Evolutionary conservation across 2,888 invertebrate genomes (phyloP).

Genomic region (Hirtodrosophila alboralis): DNA sequence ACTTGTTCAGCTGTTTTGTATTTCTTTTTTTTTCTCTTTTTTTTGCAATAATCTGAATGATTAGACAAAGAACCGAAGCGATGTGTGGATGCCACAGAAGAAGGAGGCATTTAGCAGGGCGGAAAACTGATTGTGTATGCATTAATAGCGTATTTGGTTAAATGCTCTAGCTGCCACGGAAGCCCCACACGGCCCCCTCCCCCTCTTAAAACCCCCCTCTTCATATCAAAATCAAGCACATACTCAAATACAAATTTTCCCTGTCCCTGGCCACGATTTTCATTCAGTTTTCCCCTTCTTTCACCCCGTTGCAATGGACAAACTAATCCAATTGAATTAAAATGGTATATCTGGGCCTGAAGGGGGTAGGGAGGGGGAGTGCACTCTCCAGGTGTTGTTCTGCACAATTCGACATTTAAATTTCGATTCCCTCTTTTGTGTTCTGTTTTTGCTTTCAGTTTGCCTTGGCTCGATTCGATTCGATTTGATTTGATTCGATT

Average conservation of each 20-base stretch:
- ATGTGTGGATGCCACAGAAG: constrained; percentile 2
- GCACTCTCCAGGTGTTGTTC: constrained; percentile 43
- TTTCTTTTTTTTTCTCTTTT: constrained; percentile 27
- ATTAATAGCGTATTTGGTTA: constrained; percentile 67
- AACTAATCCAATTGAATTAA: constrained; percentile 76
- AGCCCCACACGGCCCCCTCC: constrained; percentile 61
- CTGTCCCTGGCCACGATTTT: constrained; percentile 39
- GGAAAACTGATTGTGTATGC: constrained; percentile 37
- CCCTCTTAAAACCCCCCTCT: no score
- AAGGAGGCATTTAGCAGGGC: neutral
- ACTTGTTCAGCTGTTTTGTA: constrained; percentile 11
- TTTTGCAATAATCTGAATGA: constrained; percentile 28
- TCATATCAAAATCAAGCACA: constrained; percentile 1
- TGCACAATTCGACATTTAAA: constrained; percentile 66
- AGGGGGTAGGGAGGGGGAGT: neutral
- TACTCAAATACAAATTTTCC: neutral
- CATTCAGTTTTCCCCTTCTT: constrained; percentile 1
- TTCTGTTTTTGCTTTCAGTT: constrained; percentile 1
- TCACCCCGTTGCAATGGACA: constrained; percentile 44
- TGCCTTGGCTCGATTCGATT: constrained; percentile 56
- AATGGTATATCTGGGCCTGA: constrained; percentile 42
- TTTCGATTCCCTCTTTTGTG: constrained; percentile 17
- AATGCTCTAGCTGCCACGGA: constrained; percentile 51
- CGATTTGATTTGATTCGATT: constrained; percentile 66
- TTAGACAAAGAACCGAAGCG: constrained; percentile 27